Evolutionary conservation across 2,888 invertebrate species (phyloP), one percentile per base, ranked within the genome.

Genomic region (Sphinx pinastri): DNA sequence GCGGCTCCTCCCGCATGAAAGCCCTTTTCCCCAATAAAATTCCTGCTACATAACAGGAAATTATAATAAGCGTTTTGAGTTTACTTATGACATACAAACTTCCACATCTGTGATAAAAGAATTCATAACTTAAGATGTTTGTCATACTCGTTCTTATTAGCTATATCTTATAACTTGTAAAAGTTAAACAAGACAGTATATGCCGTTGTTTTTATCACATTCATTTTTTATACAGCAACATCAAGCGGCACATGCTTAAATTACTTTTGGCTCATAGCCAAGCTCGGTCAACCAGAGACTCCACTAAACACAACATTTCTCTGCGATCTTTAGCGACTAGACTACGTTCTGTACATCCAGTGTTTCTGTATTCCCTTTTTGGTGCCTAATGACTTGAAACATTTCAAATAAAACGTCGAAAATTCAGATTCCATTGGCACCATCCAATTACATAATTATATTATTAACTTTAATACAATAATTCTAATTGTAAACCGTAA

Each of bases 231-330:
- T 16, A 60, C 60, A 60, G 19, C 49, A 7, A 47, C 63, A 49
- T 63, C 63, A 63, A 49, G 63, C 19, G 49, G 49, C 49, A 49
- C 63, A 63, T 49, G 49, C 12, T 63, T 49, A 63, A 63, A 63
- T 63, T 47, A 47, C 47, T 13, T 47, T 63, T 63, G 63, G 63
- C 47, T 19, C 13, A 0, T 1, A 63, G 6, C 63, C 63, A 63
- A 49, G 16, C 19, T 47, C 2, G 16, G 16, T 47, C 47, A 49
- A 63, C 47, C 63, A 63, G 47, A 60, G n/a, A 63, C 63, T 49
- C 47, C 16, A 63, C 63, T 47, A 49, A 63, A 63, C 49, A 63
- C 10, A 19, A 55, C 47, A 49, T 63, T 63, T 63, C 11, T 19
- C 47, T 63, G 19, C 49, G 6, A 63, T 19, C 7, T 63, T 49